Conservation (phyloP, 2,888 invertebrate species). For the Brassicogethes aeneus region DNA sequence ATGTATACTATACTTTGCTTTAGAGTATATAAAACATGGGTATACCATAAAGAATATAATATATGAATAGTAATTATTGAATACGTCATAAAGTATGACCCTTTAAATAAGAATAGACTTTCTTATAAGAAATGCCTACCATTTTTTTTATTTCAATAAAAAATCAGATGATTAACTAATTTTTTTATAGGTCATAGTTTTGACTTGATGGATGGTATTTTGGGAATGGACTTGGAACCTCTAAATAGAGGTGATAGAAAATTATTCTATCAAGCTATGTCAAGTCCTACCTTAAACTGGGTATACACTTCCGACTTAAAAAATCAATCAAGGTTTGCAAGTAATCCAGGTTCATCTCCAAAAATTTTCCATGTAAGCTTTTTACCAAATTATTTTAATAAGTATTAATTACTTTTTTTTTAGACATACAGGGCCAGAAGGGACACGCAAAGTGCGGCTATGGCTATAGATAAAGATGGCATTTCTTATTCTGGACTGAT, state of each 20-base stretch:
- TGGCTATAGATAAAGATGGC: slow-evolving; percentile 62
- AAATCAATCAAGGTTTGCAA: slow-evolving; percentile 45
- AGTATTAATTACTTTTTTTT: slow-evolving; percentile 15
- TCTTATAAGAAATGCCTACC: no score
- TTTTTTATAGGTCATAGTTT: slow-evolving; percentile 57
- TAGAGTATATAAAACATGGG: no score
- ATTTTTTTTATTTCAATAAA: neutral
- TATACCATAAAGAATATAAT: no score
- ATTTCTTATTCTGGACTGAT: slow-evolving; percentile 62
- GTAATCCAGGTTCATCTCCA: slow-evolving; percentile 43
- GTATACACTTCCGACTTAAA: slow-evolving; percentile 53
- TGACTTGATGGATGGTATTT: slow-evolving; percentile 64
- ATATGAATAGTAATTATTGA: no score
- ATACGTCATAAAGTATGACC: no score
- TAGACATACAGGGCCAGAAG: slow-evolving; percentile 47
- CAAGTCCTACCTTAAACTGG: slow-evolving; percentile 56
- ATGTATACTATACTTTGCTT: no score
- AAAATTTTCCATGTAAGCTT: slow-evolving; percentile 48
- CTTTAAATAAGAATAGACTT: no score
- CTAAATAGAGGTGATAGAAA: slow-evolving; percentile 44
- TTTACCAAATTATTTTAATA: no score
- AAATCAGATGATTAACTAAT: no score
- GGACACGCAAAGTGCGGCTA: slow-evolving; percentile 58
- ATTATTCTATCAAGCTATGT: slow-evolving; percentile 62
- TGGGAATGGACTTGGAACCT: slow-evolving; percentile 61